phyloP scores from a whole-genome alignment of 2,888 invertebrate genomes.

The Invenusta paracnida region DNA sequence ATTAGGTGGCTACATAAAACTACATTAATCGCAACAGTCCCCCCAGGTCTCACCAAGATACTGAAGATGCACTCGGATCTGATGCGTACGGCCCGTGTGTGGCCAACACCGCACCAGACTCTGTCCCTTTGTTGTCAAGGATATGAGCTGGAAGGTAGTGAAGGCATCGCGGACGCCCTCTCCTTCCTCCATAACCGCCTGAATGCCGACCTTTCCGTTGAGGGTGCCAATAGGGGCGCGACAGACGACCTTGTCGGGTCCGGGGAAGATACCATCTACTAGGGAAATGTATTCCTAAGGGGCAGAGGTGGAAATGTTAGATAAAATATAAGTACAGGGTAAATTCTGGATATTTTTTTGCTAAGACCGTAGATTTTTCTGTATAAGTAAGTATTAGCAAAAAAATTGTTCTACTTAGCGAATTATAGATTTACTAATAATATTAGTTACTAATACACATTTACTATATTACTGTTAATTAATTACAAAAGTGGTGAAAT shows the following conservation, averaged over 20 bases:
- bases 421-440: no score
- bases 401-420: no score
- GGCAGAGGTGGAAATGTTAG: no score
- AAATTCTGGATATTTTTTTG: no score
- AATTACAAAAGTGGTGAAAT: no score
- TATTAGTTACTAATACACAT: no score
- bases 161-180: slow-evolving; percentile 88
- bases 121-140: slow-evolving; percentile 81
- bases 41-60: slow-evolving; percentile 78
- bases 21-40: no score
- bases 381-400: no score
- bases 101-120: slow-evolving; percentile 67
- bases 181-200: slow-evolving; percentile 66
- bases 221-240: slow-evolving; percentile 85
- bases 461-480: no score
- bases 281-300: slow-evolving; percentile 55
- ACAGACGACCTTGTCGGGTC: slow-evolving; percentile 68
- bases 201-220: slow-evolving; percentile 80
- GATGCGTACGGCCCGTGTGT: slow-evolving; percentile 94
- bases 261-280: slow-evolving; percentile 57
- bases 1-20: no score
- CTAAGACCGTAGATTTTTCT: no score
- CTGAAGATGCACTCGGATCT: slow-evolving; percentile 95
- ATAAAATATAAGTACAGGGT: no score
- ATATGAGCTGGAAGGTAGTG: slow-evolving; percentile 82